Evolutionary conservation across 2,888 invertebrate genomes (phyloP).

Genomic region (Sipha maydis): DNA sequence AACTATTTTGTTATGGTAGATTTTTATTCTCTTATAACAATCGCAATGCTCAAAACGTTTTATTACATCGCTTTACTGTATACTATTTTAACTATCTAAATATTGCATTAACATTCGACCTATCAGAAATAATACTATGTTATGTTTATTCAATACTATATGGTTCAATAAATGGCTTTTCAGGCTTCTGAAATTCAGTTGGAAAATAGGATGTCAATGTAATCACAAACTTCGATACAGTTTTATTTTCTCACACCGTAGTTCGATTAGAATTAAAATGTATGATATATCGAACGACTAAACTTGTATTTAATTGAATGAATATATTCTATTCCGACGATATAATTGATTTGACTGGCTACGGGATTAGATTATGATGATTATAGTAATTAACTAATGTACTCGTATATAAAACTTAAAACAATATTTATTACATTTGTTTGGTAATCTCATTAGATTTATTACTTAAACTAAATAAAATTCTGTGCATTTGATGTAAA

Average conservation of each 20-base stretch:
- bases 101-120: background rate
- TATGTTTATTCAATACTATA: background rate
- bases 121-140: background rate
- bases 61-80: background rate
- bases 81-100: no score
- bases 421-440: no score
- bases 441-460: no score
- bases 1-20: background rate
- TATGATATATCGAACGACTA: background rate
- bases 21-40: background rate
- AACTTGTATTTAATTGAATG: background rate
- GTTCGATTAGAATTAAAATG: background rate
- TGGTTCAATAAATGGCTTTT: background rate
- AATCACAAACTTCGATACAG: background rate
- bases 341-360: no score
- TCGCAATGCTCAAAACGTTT: background rate
- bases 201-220: background rate
- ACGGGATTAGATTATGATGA: no score
- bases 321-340: background rate
- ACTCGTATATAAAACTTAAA: no score
- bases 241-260: background rate
- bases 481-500: no score
- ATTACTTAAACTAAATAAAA: no score
- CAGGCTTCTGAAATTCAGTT: background rate
- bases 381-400: no score